Evolutionary conservation across 2,797 vertebrate genomes (phyloP).

Genomic region (Podarcis lilfordi): DNA sequence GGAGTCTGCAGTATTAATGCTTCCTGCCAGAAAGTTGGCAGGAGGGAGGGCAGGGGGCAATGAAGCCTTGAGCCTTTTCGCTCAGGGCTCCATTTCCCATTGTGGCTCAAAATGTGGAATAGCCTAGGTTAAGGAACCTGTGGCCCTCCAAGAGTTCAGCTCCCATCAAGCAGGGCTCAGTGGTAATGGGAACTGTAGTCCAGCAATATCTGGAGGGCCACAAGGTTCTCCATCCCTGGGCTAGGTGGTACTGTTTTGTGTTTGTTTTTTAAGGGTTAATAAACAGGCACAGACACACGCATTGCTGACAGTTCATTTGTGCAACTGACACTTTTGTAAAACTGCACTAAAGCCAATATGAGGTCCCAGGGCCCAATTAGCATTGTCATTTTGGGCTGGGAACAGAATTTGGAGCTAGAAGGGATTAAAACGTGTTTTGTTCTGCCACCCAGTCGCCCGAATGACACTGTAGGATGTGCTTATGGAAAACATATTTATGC

Average conservation of each 20-base stretch:
- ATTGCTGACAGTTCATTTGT: background rate
- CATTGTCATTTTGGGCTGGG: background rate
- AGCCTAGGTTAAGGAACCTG: no score
- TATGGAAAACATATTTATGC: background rate
- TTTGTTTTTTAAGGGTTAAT: background rate
- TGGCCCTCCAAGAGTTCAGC: background rate
- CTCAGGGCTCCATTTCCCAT: background rate
- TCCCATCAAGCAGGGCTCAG: background rate
- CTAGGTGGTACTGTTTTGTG: background rate
- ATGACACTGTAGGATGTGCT: background rate
- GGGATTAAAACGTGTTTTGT: no score
- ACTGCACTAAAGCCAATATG: background rate
- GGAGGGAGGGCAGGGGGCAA: background rate
- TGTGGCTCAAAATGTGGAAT: background rate
- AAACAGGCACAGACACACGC: background rate
- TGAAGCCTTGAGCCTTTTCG: background rate
- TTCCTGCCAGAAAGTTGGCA: slow-evolving; percentile 3
- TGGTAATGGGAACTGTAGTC: background rate
- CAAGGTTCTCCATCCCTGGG: no score
- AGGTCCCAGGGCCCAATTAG: background rate
- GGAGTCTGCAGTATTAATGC: slow-evolving; percentile 25
- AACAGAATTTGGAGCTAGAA: background rate
- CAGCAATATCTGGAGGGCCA: no score
- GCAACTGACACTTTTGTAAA: background rate
- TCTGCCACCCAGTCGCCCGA: no score